Percentiles rank a stretch among this genome's conserved stretches.
These are phyloP conservation scores for Passer domesticus DNA, from an alignment of 2,113 vertebrate species.

Conservation along the genomic window DNA sequence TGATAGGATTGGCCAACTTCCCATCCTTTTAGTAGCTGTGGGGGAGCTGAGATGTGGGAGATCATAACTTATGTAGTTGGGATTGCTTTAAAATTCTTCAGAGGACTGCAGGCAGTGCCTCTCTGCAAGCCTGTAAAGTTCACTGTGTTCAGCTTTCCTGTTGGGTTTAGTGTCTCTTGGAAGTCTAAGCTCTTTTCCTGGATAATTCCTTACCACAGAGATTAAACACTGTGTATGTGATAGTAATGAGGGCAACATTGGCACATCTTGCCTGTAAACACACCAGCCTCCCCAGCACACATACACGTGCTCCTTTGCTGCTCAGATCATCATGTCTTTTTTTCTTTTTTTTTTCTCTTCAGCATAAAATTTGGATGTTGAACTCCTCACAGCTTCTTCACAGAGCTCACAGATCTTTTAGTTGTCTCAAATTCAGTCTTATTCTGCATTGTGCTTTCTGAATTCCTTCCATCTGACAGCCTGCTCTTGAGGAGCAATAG, in stretches of 20 bases:
- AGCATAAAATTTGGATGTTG: background rate
- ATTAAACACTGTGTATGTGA: background rate
- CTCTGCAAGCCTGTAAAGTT: background rate
- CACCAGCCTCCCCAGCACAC: background rate
- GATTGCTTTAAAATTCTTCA: background rate
- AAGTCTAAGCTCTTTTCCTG: background rate
- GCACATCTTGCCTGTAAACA: background rate
- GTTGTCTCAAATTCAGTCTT: background rate
- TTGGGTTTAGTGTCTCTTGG: background rate
- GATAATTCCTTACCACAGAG: background rate
- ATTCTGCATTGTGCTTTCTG: background rate
- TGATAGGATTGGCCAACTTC: background rate
- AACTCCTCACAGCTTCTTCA: background rate
- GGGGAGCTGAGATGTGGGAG: background rate
- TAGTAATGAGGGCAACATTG: background rate
- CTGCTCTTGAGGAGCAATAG: background rate
- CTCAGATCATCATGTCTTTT: background rate
- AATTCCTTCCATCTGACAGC: background rate
- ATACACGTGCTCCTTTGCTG: accelerated
- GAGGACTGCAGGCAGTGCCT: background rate
- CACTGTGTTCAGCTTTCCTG: background rate
- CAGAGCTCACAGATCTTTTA: accelerated
- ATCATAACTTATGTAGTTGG: background rate
- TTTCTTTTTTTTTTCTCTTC: background rate
- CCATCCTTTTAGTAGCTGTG: background rate